These are phyloP conservation scores for Sebastes variabilis DNA, from an alignment of 2,797 vertebrate genomes.

Conservation along the genomic window DNA sequence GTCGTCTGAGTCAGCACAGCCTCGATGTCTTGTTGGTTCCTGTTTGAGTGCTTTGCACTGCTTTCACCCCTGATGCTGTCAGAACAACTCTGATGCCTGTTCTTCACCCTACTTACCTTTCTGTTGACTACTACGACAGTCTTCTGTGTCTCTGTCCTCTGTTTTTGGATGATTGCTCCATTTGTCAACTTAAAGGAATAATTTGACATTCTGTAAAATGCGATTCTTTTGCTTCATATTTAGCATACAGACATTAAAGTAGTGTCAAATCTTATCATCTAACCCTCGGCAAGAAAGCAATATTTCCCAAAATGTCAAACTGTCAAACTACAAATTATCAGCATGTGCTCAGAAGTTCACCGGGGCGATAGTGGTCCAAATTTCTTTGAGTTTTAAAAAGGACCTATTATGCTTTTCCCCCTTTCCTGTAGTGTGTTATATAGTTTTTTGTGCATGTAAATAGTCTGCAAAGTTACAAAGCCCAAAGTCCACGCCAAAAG, in stretches of 20 bases:
- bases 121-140: background rate
- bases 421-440: no score
- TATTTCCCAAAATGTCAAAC: background rate
- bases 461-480: no score
- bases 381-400: background rate
- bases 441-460: no score
- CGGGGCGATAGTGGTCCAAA: background rate
- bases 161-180: background rate
- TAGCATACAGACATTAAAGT: background rate
- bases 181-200: background rate
- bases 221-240: background rate
- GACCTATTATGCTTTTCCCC: no score
- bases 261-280: no score
- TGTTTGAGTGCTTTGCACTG: background rate
- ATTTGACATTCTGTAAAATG: background rate
- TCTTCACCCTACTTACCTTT: background rate
- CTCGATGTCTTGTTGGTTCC: background rate
- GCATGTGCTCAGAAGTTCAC: background rate
- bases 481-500: no score
- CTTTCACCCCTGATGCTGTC: background rate
- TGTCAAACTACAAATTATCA: background rate
- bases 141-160: background rate
- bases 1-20: constrained; percentile 2
- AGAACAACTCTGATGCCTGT: background rate
- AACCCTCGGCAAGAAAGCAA: no score